Base-by-base conservation (phyloP, 2,888 invertebrate species). In the Sisyra terminalis region DNA sequence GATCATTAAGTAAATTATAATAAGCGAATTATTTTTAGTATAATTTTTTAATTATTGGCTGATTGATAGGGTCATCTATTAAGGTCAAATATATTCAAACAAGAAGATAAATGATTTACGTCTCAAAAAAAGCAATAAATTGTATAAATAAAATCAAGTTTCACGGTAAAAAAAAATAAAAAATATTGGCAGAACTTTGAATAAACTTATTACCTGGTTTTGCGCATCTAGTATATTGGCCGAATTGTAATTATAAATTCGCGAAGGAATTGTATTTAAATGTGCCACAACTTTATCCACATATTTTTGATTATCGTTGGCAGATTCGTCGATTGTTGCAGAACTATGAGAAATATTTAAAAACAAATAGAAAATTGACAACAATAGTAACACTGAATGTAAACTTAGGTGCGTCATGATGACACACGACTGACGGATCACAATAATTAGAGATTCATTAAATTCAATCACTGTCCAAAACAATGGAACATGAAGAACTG, bases 231-330 rank as follows among this genome's bases (percentile, higher is more conserved):
- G 47, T 36, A 70, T 51, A 44, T 57, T 55, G 46, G 63, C 65
- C 47, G 66, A 67, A 48, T 66, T 63, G 50, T 67, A 69, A 31
- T 55, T 55, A 52, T 64, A 66, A 36, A 55, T 48, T 45, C 63
- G 64, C 49, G 65, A 58, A 37, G 67, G 65, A 47, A 65, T 57
- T 49, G 60, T 60, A 55, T 70, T 71, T 49, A 69, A 59, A 55
- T 64, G 62, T 29, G 65, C 53, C 46, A 71, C 51, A 48, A 71
- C 51, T 45, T 54, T 51, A 16, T 48, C 46, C 9, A 45, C 40
- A 45, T 52, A 51, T 39, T 42, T 40, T 38, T 49, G 47, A 34
- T 48, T 38, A 5, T 17, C 17, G 18, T 17, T 17, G 8, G 9
- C 16, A 38, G n/a, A 10, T 10, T 38, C 38, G 4, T 38, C 38